Evolutionary conservation across 2,888 invertebrate species (phyloP).

Genomic region (Zele albiditarsus): DNA sequence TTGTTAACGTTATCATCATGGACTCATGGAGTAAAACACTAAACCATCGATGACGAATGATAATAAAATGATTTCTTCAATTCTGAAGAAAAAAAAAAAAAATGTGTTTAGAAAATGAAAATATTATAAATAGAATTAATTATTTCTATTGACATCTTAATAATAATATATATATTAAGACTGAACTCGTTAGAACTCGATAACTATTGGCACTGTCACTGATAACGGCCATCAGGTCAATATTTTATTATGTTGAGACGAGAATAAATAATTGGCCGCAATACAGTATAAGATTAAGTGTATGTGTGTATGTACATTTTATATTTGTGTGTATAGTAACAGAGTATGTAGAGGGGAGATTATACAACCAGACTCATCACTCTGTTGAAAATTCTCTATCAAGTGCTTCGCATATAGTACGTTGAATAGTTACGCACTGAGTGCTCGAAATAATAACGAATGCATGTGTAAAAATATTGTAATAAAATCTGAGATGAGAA

Average conservation of each 20-base stretch:
- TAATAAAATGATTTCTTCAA: too few relatives aligned
- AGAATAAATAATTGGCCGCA: neutral
- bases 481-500: neutral
- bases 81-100: too few relatives aligned
- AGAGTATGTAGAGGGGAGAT: slow-evolving; percentile 31
- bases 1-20: too few relatives aligned
- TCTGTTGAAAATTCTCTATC: slow-evolving; percentile 19
- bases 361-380: slow-evolving; percentile 25
- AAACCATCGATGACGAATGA: too few relatives aligned
- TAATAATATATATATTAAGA: too few relatives aligned
- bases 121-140: too few relatives aligned
- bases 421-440: neutral
- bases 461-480: neutral
- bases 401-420: slow-evolving; percentile 15
- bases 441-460: neutral
- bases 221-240: neutral
- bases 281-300: neutral
- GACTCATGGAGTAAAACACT: too few relatives aligned
- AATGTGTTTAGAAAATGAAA: too few relatives aligned
- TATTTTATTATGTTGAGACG: neutral
- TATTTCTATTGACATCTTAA: too few relatives aligned
- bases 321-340: slow-evolving; percentile 6
- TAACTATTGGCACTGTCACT: neutral
- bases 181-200: neutral
- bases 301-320: neutral